Evolutionary conservation across 2,113 vertebrate species (phyloP).

Genomic region (Globicephala melas): DNA sequence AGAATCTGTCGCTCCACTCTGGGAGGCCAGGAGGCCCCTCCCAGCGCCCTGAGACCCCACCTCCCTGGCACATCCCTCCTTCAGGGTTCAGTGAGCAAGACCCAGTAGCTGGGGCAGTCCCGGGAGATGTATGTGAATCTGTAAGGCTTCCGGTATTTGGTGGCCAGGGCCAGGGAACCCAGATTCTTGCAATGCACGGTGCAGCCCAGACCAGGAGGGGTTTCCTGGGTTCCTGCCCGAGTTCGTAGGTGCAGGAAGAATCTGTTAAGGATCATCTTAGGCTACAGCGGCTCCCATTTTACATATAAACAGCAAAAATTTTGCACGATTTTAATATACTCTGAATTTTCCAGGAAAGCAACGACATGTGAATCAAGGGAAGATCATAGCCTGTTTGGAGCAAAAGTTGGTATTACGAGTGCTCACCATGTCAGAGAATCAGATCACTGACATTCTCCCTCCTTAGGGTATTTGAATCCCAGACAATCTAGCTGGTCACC

Average conservation of each 20-base stretch:
- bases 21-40: not conserved
- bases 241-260: not conserved
- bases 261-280: not conserved
- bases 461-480: not conserved
- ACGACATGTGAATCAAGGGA: not conserved
- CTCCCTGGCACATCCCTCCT: too few species aligned
- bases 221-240: not conserved
- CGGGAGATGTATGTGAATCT: not conserved
- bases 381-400: not conserved
- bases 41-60: not conserved
- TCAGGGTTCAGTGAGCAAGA: not conserved
- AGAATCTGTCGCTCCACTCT: not conserved
- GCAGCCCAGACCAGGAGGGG: not conserved
- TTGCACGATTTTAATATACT: not conserved
- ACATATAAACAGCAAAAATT: not conserved
- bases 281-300: not conserved
- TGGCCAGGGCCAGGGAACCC: not conserved
- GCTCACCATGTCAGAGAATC: not conserved
- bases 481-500: not conserved
- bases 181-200: too few species aligned
- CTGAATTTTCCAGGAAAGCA: not conserved
- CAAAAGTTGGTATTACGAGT: not conserved
- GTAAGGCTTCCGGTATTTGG: not conserved
- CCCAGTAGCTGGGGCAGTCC: not conserved
- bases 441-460: fast-evolving